These are phyloP conservation scores for Aphidius colemani DNA, from an alignment of 2,888 invertebrate genomes.

Conservation along the genomic window DNA sequence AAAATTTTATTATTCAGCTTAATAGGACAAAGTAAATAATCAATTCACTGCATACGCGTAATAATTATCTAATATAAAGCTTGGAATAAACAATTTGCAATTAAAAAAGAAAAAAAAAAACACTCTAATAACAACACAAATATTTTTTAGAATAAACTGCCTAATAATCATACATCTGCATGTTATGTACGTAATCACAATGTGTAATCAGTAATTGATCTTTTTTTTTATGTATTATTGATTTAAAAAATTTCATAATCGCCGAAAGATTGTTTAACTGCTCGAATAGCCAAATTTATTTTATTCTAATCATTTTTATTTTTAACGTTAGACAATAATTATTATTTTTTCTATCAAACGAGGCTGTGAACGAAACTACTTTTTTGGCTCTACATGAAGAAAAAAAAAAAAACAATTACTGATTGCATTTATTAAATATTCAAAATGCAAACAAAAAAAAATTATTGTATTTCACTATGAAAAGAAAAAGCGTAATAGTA, in stretches of 20 bases:
- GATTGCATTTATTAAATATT: conserved; percentile 30
- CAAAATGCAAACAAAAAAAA: conserved; percentile 12
- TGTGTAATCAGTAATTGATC: neutral
- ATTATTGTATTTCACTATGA: conserved; percentile 31
- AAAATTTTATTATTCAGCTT: no score
- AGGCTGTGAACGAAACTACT: conserved; percentile 32
- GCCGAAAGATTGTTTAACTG: conserved; percentile 14
- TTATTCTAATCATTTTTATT: no score
- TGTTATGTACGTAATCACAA: conserved; percentile 1
- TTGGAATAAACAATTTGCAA: no score
- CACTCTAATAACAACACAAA: no score
- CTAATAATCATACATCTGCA: conserved; percentile 25
- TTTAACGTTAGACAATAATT: neutral
- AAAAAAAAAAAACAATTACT: conserved; percentile 18
- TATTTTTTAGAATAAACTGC: no score
- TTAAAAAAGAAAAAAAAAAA: no score
- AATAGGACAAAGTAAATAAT: no score
- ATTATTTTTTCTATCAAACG: conserved; percentile 24
- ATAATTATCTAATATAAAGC: no score
- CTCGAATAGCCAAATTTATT: no score
- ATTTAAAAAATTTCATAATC: neutral
- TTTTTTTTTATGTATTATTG: neutral
- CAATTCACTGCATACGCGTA: no score
- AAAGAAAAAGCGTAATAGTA: conserved; percentile 19
- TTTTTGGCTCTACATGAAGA: neutral